phyloP scores from a whole-genome alignment of 2,888 invertebrate species.

The Belgica antarctica region DNA sequence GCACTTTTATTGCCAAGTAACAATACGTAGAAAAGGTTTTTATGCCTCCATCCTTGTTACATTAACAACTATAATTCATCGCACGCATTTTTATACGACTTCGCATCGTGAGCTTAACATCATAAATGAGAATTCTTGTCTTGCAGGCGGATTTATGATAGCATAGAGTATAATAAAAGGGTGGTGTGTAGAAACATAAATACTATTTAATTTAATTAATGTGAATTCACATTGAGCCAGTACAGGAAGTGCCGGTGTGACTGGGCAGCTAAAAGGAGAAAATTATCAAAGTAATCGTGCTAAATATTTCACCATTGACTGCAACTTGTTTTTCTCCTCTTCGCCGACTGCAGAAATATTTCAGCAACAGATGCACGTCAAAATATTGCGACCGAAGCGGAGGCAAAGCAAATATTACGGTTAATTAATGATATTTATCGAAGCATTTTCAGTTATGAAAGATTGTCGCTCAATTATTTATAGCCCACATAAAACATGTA shows the following conservation, averaged over 20 bases:
- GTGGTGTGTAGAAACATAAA: conserved; percentile 31
- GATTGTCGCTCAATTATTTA: conserved; percentile 40
- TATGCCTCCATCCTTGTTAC: conserved; percentile 9
- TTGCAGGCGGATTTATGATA: conserved; percentile 3
- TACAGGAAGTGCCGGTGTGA: neutral
- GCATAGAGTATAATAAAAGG: conserved; percentile 37
- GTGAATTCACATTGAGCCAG: conserved; percentile 5
- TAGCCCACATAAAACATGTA: conserved; percentile 15
- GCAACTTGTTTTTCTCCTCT: conserved; percentile 7
- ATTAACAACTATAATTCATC: conserved; percentile 29
- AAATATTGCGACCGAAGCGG: neutral
- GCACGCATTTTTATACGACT: conserved; percentile 40
- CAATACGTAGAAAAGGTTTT: neutral
- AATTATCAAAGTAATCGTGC: conserved; percentile 6
- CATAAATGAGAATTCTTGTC: conserved; percentile 42
- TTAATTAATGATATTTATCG: conserved; percentile 22
- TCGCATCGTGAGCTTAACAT: conserved; percentile 37
- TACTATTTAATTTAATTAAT: conserved; percentile 43
- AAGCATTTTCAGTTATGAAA: conserved; percentile 28
- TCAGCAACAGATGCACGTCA: neutral
- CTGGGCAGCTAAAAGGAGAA: neutral
- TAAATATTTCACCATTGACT: neutral
- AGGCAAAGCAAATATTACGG: neutral
- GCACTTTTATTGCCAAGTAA: neutral
- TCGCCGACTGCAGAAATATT: neutral